phyloP scores from a whole-genome alignment of 2,797 vertebrate genomes.

The Aldrovandia affinis region DNA sequence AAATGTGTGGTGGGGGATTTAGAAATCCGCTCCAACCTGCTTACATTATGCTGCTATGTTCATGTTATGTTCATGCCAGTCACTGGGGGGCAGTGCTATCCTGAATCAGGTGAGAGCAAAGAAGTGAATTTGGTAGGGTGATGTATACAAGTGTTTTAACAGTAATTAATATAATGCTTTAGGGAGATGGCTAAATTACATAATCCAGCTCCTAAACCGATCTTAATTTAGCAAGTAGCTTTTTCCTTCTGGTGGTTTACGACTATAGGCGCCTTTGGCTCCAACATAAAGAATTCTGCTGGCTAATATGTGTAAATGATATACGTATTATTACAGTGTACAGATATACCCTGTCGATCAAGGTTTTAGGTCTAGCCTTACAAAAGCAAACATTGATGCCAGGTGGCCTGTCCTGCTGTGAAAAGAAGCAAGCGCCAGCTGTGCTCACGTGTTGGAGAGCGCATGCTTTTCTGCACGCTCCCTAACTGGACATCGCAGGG shows the following conservation, averaged over 20 bases:
- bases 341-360: not conserved
- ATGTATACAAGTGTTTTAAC: not conserved
- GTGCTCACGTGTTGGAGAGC: no score
- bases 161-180: not conserved
- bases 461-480: not conserved
- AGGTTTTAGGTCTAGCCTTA: not conserved
- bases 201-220: not conserved
- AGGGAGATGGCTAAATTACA: not conserved
- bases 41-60: not conserved
- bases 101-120: not conserved
- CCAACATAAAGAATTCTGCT: not conserved
- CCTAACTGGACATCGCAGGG: not conserved
- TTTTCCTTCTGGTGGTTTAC: not conserved
- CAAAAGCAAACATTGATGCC: not conserved
- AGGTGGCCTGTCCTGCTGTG: not conserved
- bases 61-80: not conserved
- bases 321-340: no score
- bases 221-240: not conserved
- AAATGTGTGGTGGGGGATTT: not conserved
- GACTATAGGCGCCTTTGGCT: not conserved
- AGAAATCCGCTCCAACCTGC: not conserved
- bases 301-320: not conserved
- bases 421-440: not conserved
- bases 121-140: not conserved
- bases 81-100: not conserved